A percentile compares a stretch with the other conserved stretches of the same genome.
Conservation (phyloP, 1,140 invertebrate genomes). For the Ruditapes philippinarum region DNA sequence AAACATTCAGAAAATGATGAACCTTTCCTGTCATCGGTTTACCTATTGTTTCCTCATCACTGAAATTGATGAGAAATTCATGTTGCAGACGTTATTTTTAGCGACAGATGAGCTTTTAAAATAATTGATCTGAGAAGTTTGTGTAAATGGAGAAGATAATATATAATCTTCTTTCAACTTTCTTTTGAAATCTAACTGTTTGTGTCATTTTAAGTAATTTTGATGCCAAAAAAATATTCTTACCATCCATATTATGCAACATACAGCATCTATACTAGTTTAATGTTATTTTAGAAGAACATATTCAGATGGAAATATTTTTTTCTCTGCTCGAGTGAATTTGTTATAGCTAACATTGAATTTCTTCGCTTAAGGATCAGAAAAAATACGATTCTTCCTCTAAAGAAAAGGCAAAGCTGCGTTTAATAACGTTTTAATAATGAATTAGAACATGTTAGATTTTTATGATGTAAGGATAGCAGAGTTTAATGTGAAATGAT, state of each 20-base stretch:
- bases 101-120: not conserved
- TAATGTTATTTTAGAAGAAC: no score
- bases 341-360: no score
- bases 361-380: no score
- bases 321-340: no score
- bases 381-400: no score
- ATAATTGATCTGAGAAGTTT: not conserved
- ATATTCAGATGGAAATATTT: no score
- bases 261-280: no score
- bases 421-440: no score
- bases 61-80: constrained; percentile 9
- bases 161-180: not conserved
- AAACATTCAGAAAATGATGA: not conserved
- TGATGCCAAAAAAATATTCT: not conserved
- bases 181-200: not conserved
- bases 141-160: not conserved
- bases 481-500: no score
- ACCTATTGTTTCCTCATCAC: constrained; percentile 22
- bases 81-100: constrained; percentile 10
- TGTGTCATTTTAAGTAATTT: not conserved
- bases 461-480: no score
- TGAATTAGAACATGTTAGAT: no score
- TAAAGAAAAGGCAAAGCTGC: no score
- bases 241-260: not conserved
- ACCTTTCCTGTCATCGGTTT: constrained; percentile 2